Base-by-base conservation (phyloP, 1,140 invertebrate species). In the Penaeus vannamei region DNA sequence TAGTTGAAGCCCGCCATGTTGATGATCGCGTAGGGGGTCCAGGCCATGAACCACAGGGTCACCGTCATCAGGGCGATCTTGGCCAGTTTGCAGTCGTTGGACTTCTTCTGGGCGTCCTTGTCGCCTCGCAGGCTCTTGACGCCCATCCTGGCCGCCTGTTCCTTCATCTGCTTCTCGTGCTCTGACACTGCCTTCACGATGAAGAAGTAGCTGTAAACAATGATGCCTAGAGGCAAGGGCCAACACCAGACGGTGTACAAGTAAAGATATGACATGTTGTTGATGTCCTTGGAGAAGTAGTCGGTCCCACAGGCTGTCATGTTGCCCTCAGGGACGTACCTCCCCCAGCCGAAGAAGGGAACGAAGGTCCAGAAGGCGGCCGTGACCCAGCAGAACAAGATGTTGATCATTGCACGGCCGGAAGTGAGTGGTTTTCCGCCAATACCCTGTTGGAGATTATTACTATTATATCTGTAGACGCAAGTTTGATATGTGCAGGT, bases 11-110 rank as follows among this genome's bases (percentile, higher is more conserved):
- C 72, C 5, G 22, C 20, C 72, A 29, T 32, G 72, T 76, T 76
- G 26, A 76, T 76, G 72, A 76, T 36, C 17, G 42, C 14, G n/a
- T 76, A 76, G 26, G 72, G 72, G 19, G 72, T 76, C 72, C 72
- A 76, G 29, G 72, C 72, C 29, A 76, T 32, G 72, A 76, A 76
- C 72, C 72, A 76, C 0, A 76, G 72, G 26, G 72, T 8, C 72
- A 76, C 72, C 0, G 72, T 76, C 72, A 76, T 76, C 14, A 76
- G 72, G 7, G 72, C 72, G 26, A 76, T 36, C 72, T 76, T 76
- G 72, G 72, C 72, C 26, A 76, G 72, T 32, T 36, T 29, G 72
- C 72, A 76, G 12, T 76, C 72, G 10, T 14, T 36, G n/a, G 72
- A 76, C 29, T 29, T 76, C 72, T 76, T 76, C 72, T 76, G 72